Evolutionary conservation across 2,113 vertebrate genomes (phyloP).

Genomic region (Octodon degus): DNA sequence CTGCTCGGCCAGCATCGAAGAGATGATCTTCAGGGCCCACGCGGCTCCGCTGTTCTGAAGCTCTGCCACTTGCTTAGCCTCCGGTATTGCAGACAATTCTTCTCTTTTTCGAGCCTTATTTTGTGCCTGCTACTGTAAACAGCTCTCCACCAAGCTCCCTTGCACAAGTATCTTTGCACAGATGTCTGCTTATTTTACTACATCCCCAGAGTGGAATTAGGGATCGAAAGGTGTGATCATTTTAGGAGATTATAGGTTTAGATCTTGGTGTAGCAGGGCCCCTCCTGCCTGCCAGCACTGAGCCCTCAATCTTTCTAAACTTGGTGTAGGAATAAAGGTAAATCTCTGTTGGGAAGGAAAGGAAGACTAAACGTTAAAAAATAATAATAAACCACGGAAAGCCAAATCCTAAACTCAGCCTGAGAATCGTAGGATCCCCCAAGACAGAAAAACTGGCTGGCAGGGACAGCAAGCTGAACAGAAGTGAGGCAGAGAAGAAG

Average conservation of each 20-base stretch:
- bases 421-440: neutral
- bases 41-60: neutral
- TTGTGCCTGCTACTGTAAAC: neutral
- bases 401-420: neutral
- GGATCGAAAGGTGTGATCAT: neutral
- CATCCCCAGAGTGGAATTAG: neutral
- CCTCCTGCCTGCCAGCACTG: neutral
- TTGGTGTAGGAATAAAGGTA: neutral
- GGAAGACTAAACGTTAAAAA: neutral
- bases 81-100: neutral
- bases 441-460: neutral
- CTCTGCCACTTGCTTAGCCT: neutral
- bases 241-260: neutral
- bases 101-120: neutral
- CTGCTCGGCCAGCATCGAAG: neutral
- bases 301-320: neutral
- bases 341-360: neutral
- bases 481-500: neutral
- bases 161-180: neutral
- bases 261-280: neutral
- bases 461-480: neutral
- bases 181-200: neutral
- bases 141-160: neutral
- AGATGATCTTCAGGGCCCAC: neutral
- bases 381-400: neutral